A percentile compares a stretch with the other conserved stretches of the same genome.
Conservation (phyloP, 2,113 vertebrate species). For the Ailuropoda melanoleuca region DNA sequence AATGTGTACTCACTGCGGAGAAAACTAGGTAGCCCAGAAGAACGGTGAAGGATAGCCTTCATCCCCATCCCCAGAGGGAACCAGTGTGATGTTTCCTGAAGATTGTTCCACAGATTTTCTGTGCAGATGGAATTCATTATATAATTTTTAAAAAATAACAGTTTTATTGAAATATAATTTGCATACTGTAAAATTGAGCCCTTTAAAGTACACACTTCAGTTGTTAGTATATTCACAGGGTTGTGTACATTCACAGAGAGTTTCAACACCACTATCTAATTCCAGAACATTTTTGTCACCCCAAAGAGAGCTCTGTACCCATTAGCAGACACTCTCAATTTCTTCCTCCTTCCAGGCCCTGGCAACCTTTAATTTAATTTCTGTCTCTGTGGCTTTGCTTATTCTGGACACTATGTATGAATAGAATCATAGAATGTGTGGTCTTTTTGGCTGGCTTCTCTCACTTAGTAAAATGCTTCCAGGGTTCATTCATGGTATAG, state of each 20-base stretch:
- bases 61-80: too few species aligned
- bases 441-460: background rate
- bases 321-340: fast-evolving
- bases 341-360: background rate
- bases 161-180: background rate
- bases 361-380: too few species aligned
- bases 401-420: fast-evolving
- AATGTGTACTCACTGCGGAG: too few species aligned
- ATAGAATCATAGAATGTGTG: fast-evolving
- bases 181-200: background rate
- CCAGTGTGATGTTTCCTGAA: background rate
- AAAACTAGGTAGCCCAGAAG: background rate
- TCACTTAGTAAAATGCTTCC: fast-evolving
- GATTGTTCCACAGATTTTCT: background rate
- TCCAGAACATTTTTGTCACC: background rate
- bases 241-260: background rate
- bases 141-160: background rate
- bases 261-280: background rate
- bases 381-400: background rate
- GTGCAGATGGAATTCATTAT: background rate
- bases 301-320: too few species aligned
- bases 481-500: fast-evolving
- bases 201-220: fast-evolving
- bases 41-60: fast-evolving
- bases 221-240: background rate